phyloP scores from a whole-genome alignment of 2,113 vertebrate genomes.

The Gallinago paraguaiae region DNA sequence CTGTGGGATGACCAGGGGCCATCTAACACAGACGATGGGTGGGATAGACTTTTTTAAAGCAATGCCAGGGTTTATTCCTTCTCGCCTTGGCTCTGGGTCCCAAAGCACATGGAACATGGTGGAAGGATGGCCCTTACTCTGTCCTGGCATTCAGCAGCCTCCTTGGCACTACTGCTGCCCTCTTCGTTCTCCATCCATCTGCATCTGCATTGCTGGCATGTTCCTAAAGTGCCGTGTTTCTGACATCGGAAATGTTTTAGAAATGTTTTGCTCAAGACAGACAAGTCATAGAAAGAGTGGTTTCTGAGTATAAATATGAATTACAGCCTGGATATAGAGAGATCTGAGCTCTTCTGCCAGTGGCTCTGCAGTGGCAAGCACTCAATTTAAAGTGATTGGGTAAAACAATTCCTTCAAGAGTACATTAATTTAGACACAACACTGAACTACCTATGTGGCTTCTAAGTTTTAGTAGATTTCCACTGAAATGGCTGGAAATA shows the following conservation, averaged over 20 bases:
- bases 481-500: not conserved
- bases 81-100: not conserved
- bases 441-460: not conserved
- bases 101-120: rapidly evolving
- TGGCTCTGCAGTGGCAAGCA: not conserved
- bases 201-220: not conserved
- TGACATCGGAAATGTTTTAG: not conserved
- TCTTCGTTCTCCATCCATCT: not conserved
- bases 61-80: not conserved
- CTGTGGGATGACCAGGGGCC: not conserved
- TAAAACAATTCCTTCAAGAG: not conserved
- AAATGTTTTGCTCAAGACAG: not conserved
- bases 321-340: not conserved
- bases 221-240: not conserved
- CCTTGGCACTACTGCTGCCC: not conserved
- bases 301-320: not conserved
- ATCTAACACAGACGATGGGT: not conserved
- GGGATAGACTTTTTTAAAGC: not conserved
- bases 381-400: not conserved
- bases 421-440: not conserved
- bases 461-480: not conserved
- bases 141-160: not conserved
- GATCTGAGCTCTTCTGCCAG: not conserved
- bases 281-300: not conserved
- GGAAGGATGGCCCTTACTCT: not conserved